Conservation (phyloP, 2,888 invertebrate species). For the Apamea crenata region DNA sequence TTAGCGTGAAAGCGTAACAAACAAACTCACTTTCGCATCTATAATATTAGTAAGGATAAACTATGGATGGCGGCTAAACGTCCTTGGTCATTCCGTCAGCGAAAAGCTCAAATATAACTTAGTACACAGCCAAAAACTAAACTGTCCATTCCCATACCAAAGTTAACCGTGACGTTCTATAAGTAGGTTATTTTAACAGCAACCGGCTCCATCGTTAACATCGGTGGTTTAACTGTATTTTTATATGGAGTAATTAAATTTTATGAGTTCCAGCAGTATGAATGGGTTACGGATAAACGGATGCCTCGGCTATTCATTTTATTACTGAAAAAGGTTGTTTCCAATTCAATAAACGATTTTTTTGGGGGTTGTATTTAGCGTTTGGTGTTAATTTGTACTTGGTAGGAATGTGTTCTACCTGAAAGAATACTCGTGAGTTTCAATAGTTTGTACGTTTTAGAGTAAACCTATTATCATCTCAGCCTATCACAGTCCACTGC, state of each 20-base stretch:
- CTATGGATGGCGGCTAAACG: background rate
- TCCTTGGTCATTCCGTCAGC: too few relatives aligned
- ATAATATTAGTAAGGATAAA: background rate
- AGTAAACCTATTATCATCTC: background rate
- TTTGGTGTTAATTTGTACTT: slow-evolving; percentile 5
- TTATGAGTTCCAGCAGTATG: slow-evolving; percentile 56
- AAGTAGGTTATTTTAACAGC: slow-evolving; percentile 48
- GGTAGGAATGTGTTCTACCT: background rate
- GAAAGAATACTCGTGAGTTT: background rate
- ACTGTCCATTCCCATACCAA: background rate
- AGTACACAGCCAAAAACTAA: background rate
- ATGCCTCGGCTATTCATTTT: slow-evolving; percentile 57
- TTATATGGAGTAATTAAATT: slow-evolving; percentile 66
- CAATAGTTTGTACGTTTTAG: background rate
- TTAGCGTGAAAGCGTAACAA: too few relatives aligned
- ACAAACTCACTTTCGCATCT: background rate
- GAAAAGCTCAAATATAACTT: background rate
- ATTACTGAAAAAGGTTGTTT: slow-evolving; percentile 56
- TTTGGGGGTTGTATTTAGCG: background rate
- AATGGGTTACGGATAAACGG: slow-evolving; percentile 51
- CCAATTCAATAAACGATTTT: slow-evolving; percentile 48
- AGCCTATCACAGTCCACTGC: background rate
- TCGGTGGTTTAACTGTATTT: slow-evolving; percentile 58
- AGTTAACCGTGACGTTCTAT: slow-evolving; percentile 18
- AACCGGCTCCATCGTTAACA: slow-evolving; percentile 43